A percentile compares a stretch with the other conserved stretches of the same genome.
phyloP scores from a whole-genome alignment of 2,113 vertebrate species.

The Illadopsis cleaveri region DNA sequence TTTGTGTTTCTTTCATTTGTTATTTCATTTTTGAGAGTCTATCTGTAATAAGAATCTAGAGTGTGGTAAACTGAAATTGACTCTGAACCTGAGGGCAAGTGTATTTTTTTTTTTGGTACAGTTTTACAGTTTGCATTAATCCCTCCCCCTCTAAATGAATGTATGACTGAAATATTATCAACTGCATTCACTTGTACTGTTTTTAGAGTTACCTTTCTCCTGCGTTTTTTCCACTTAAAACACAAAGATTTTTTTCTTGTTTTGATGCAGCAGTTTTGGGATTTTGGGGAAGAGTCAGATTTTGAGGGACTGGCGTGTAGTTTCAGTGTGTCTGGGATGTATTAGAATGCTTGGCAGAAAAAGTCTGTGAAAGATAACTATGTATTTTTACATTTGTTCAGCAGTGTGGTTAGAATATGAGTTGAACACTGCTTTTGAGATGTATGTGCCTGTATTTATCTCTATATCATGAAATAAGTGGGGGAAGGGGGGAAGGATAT shows the following conservation, averaged over 20 bases:
- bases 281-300: not conserved
- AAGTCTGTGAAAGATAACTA: not conserved
- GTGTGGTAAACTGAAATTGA: not conserved
- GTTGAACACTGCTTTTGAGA: not conserved
- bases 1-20: not conserved
- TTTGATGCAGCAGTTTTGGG: not conserved
- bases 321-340: not conserved
- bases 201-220: not conserved
- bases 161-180: not conserved
- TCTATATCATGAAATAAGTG: not conserved
- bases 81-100: not conserved
- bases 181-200: not conserved
- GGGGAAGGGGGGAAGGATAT: accelerated
- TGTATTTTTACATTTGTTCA: not conserved
- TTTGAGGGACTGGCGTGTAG: not conserved
- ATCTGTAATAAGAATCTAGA: not conserved
- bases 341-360: not conserved
- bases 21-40: not conserved
- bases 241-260: not conserved
- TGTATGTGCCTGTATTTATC: not conserved
- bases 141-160: not conserved
- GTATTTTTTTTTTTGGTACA: not conserved
- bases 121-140: not conserved
- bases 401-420: not conserved
- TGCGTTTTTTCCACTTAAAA: not conserved